These are phyloP conservation scores for Drosophila tani DNA, from an alignment of 1,140 invertebrate genomes.

Conservation along the genomic window DNA sequence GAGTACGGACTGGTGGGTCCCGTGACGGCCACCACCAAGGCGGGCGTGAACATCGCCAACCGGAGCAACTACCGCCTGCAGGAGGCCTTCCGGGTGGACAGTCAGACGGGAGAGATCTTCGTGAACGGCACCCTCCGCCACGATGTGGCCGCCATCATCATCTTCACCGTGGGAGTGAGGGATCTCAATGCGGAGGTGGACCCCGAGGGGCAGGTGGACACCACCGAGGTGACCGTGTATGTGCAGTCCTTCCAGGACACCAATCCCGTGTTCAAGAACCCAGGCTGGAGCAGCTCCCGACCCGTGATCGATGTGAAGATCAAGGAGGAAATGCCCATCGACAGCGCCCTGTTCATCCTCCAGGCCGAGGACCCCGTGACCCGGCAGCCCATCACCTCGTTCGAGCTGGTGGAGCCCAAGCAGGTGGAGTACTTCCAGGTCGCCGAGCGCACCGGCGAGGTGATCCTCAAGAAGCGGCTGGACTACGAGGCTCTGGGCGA, in stretches of 20 bases:
- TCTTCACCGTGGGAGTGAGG: slow-evolving; percentile 90
- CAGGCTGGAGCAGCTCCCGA: slow-evolving; percentile 89
- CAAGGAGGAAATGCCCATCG: slow-evolving; percentile 92
- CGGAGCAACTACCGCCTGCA: slow-evolving; percentile 88
- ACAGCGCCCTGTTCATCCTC: slow-evolving; percentile 90
- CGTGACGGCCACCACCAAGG: slow-evolving; percentile 90
- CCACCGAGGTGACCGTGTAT: slow-evolving; percentile 91
- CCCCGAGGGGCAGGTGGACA: slow-evolving; percentile 88
- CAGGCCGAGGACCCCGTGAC: slow-evolving; percentile 91
- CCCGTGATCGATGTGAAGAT: slow-evolving; percentile 89
- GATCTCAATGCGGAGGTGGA: slow-evolving; percentile 90
- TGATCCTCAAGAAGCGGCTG: slow-evolving; percentile 89
- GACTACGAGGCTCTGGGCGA: slow-evolving; percentile 89
- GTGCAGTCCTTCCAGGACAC: slow-evolving; percentile 92
- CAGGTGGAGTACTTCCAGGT: slow-evolving; percentile 86
- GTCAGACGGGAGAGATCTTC: slow-evolving; percentile 89
- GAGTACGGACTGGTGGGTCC: slow-evolving; percentile 90
- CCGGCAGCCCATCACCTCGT: slow-evolving; percentile 87
- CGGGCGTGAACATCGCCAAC: slow-evolving; percentile 89
- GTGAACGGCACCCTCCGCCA: slow-evolving; percentile 91
- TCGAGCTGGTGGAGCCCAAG: slow-evolving; percentile 85
- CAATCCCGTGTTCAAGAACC: slow-evolving; percentile 91
- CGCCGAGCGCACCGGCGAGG: slow-evolving; percentile 88
- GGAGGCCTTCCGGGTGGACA: slow-evolving; percentile 90
- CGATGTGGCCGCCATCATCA: slow-evolving; percentile 92